Conservation (phyloP, 2,113 vertebrate species). For the Alexandromys fortis region DNA sequence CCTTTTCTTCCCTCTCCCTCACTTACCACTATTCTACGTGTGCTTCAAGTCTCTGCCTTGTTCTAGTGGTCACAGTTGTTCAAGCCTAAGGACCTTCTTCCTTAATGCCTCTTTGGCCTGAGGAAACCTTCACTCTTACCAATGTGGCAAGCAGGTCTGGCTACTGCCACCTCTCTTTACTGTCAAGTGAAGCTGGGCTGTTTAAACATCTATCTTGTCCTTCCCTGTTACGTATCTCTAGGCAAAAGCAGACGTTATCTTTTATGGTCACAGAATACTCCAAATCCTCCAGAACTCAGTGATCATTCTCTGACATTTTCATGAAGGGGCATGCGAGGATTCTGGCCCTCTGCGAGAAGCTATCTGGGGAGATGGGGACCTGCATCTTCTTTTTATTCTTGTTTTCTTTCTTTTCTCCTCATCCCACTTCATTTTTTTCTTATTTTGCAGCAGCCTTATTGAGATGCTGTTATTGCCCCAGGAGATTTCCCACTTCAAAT, state of each 20-base stretch:
- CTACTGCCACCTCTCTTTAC: background rate
- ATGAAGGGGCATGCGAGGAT: background rate
- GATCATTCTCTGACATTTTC: background rate
- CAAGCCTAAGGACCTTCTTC: slow-evolving; percentile 15
- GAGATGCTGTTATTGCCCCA: slow-evolving; percentile 2
- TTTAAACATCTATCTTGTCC: background rate
- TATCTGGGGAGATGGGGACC: background rate
- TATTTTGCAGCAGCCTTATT: slow-evolving; percentile 40
- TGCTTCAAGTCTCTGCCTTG: background rate
- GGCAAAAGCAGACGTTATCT: background rate
- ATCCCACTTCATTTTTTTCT: background rate
- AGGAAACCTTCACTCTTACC: slow-evolving; percentile 16
- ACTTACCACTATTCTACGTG: background rate
- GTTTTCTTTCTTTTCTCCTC: background rate
- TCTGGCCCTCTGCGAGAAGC: background rate
- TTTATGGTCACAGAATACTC: background rate
- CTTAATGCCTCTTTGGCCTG: background rate
- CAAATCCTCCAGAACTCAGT: background rate
- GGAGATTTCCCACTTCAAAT: background rate
- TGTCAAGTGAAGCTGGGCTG: background rate
- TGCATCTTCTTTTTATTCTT: background rate
- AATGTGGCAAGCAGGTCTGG: background rate
- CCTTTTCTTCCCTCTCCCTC: slow-evolving; percentile 1
- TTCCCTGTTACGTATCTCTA: background rate
- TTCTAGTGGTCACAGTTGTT: background rate